Conservation (phyloP, 2,797 vertebrate species). For the Hoplostethus atlanticus region DNA sequence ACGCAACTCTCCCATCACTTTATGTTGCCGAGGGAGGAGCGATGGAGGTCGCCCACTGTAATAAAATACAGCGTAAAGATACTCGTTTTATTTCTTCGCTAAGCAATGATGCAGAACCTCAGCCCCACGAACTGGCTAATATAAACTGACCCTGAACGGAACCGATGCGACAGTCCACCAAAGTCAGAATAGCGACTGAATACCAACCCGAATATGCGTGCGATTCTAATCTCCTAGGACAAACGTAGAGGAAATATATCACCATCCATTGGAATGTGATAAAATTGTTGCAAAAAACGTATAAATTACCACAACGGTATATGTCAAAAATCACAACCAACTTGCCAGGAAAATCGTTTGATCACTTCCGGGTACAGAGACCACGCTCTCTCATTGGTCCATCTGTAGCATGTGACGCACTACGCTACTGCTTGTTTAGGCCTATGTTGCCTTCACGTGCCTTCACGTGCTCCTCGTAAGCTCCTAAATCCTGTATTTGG, state of each 20-base stretch:
- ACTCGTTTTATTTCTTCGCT: not conserved
- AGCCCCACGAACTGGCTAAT: constrained; percentile 4
- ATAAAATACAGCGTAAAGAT: constrained; percentile 3
- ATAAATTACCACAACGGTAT: not conserved
- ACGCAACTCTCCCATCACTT: not conserved
- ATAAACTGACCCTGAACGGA: constrained; percentile 29
- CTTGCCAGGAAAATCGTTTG: constrained; percentile 57
- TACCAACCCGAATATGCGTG: constrained; percentile 26
- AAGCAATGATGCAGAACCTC: constrained; percentile 16
- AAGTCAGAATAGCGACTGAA: constrained; percentile 18
- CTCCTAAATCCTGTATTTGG: too few species aligned
- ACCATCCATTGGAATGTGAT: not conserved
- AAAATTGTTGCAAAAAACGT: not conserved
- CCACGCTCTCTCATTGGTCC: constrained; percentile 66
- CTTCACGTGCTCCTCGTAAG: not conserved
- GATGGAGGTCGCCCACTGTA: not conserved
- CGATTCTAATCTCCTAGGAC: not conserved
- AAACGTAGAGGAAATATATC: not conserved
- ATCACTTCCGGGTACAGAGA: constrained; percentile 72
- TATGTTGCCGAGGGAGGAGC: too few species aligned
- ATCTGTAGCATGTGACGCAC: constrained; percentile 29
- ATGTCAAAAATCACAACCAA: constrained; percentile 48
- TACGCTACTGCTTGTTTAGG: constrained; percentile 30
- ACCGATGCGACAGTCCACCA: constrained; percentile 31
- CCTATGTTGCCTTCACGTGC: not conserved